phyloP scores from a whole-genome alignment of 1,140 invertebrate species.

The honey bee (Apis mellifera) region Amel_HAv3.1 CM009942.2:6084001-6084500 shows the following conservation, averaged over 20 bases:
- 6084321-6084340: constrained; percentile 21
- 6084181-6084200: neutral
- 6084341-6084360: constrained; percentile 53
- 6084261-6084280: neutral
- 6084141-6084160: neutral
- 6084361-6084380: neutral
- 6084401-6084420: constrained; percentile 15
- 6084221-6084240: neutral
- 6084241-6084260: neutral
- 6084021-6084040: neutral
- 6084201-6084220: neutral
- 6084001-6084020: neutral
- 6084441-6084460: constrained; percentile 1
- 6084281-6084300: constrained; percentile 35
- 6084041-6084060: neutral
- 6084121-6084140: neutral
- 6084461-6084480: constrained; percentile 94
- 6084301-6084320: constrained; percentile 12
- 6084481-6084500: constrained; percentile 95
- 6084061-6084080: neutral
- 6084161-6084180: neutral
- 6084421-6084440: neutral
- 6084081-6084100: neutral
- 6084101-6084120: neutral
- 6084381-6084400: constrained; percentile 34